A percentile compares a stretch with the other conserved stretches of the same genome.
Conservation (phyloP, 2,797 vertebrate genomes). For the Pitangus sulphuratus region DNA sequence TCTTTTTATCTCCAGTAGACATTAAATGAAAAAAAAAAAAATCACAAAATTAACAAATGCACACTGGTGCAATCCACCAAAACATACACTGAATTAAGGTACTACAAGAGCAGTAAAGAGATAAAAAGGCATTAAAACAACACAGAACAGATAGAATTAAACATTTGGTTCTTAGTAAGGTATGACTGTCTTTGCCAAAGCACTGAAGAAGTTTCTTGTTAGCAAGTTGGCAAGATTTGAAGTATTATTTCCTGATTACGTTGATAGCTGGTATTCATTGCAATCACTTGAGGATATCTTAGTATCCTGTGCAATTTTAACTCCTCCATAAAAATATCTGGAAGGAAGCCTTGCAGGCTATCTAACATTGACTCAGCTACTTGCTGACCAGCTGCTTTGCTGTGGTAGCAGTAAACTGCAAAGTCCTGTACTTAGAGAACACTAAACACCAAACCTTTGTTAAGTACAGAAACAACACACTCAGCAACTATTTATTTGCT, state of each 20-base stretch:
- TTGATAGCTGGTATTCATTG: neutral
- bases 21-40: neutral
- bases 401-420: conserved; percentile 16
- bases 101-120: neutral
- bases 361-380: conserved; percentile 13
- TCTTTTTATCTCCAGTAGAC: neutral
- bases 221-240: neutral
- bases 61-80: neutral
- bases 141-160: neutral
- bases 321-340: neutral
- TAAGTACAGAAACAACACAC: conserved; percentile 11
- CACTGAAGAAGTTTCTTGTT: neutral
- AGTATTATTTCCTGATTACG: conserved; percentile 10
- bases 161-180: neutral
- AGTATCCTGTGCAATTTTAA: neutral
- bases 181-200: neutral
- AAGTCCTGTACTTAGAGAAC: conserved; percentile 13
- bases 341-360: conserved; percentile 11
- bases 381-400: conserved; percentile 38
- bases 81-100: neutral
- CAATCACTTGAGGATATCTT: neutral
- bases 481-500: conserved; percentile 23
- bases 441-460: conserved; percentile 16
- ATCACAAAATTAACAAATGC: neutral
- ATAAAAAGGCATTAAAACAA: neutral